These are phyloP conservation scores for Eidolon dupreanum DNA, from an alignment of 2,797 vertebrate species.

Conservation along the genomic window DNA sequence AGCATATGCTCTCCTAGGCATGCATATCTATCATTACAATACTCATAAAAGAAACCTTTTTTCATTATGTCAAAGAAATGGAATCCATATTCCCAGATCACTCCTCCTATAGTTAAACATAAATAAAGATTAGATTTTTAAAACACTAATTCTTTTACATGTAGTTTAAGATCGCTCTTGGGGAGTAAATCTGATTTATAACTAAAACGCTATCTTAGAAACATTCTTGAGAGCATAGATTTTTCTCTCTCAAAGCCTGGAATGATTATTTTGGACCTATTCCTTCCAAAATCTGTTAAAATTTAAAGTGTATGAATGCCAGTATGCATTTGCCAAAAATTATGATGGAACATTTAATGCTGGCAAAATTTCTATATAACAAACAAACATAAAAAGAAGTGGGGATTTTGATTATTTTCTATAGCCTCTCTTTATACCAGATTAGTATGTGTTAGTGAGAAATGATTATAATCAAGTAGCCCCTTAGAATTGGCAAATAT, in stretches of 20 bases:
- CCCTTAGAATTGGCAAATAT: neutral
- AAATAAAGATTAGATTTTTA: conserved; percentile 47
- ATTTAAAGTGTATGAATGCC: conserved; percentile 60
- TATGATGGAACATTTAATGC: conserved; percentile 44
- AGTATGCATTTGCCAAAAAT: conserved; percentile 49
- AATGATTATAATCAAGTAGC: neutral
- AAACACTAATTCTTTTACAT: neutral
- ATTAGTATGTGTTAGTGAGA: neutral
- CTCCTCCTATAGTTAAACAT: conserved; percentile 5
- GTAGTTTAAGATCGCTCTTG: conserved; percentile 33
- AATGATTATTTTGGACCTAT: conserved; percentile 62
- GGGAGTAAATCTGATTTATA: conserved; percentile 61
- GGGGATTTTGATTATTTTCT: conserved; percentile 2
- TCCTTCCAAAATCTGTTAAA: conserved; percentile 45
- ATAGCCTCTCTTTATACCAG: neutral
- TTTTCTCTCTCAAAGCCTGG: conserved; percentile 50
- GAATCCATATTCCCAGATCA: neutral
- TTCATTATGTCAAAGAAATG: conserved; percentile 7
- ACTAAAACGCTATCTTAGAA: conserved; percentile 62
- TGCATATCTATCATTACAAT: neutral
- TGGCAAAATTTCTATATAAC: neutral
- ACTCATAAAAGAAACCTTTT: neutral
- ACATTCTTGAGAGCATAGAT: conserved; percentile 64
- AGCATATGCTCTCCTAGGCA: neutral
- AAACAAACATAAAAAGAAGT: neutral